phyloP scores from a whole-genome alignment of 2,888 invertebrate species.

The Keiferia lycopersicella region DNA sequence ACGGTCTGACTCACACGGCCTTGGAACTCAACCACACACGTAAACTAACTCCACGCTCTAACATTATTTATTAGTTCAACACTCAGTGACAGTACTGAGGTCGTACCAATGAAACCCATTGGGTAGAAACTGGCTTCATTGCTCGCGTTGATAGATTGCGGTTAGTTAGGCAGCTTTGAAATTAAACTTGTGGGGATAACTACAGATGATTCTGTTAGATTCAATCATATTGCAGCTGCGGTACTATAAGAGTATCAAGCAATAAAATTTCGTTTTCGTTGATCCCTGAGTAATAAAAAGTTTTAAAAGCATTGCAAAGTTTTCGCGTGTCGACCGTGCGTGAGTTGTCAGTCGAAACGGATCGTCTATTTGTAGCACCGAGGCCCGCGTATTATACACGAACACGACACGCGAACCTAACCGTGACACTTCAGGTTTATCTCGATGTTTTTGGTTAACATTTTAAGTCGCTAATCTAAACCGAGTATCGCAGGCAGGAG shows the following conservation, averaged over 20 bases:
- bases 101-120: constrained; percentile 46
- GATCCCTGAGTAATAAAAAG: constrained; percentile 53
- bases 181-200: not conserved
- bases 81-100: constrained; percentile 58
- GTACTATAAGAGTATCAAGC: not conserved
- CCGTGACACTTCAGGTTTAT: constrained; percentile 49
- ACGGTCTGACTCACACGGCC: constrained; percentile 73
- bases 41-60: constrained; percentile 62
- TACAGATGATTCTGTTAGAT: not conserved
- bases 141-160: constrained; percentile 4
- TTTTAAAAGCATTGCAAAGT: constrained; percentile 67
- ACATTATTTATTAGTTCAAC: constrained; percentile 69
- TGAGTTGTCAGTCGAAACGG: constrained; percentile 75
- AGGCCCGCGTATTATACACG: constrained; percentile 75
- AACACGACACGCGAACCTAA: constrained; percentile 66
- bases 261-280: constrained; percentile 37
- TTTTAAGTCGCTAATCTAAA: constrained; percentile 2
- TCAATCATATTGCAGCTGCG: not conserved
- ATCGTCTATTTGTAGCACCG: constrained; percentile 77
- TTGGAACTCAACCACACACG: constrained; percentile 54
- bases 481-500: constrained; percentile 25
- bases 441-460: constrained; percentile 35
- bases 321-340: constrained; percentile 64
- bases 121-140: constrained; percentile 31
- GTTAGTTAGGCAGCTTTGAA: not conserved